Evolutionary conservation across 2,888 invertebrate genomes (phyloP), one percentile per base, ranked within the genome.

Genomic region (Smittia aterrima): DNA sequence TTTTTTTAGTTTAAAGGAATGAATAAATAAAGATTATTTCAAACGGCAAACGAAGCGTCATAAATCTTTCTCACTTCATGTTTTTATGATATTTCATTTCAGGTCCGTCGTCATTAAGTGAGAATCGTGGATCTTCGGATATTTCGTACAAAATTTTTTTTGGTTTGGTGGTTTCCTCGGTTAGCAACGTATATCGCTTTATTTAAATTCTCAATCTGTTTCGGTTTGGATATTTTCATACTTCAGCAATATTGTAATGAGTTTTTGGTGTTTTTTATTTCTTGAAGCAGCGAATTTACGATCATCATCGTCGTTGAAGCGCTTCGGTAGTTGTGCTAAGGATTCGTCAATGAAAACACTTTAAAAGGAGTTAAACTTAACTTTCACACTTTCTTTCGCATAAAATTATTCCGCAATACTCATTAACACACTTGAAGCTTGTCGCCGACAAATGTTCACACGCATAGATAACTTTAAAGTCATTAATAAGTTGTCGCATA

Each of bases 201-300:
- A 64, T 64, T 64, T 64, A 72, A 62, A 70, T 70, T 70, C 70
- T 32, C 70, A 53, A 72, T 62, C 72, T 62, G 72, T 62, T 58
- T 72, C 62, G 72, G 72, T 72, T 72, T 72, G 38, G 40, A 72
- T 53, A 18, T 54, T 64, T 64, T 64, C 22, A 64, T 64, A 64
- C 27, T 64, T 64, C 27, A 64, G 27, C 54, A 72, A 72, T 62
- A 58, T 72, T 72, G 54, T 72, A 72, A 72, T 72, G 72, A 72
- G 72, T 72, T 72, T 72, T 72, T 72, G 72, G 72, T 72, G 72
- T 72, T 47, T 47, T 47, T 47, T n/a, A 47, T 47, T 68, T 68
- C 32, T 32, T 32, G 32, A 32, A 32, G 32, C 32, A 32, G n/a
- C 53, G 11, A 16, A 16, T 47, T 47, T 16, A 47, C 18, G 18